Conservation (phyloP, 2,113 vertebrate genomes). For the Heterotilapia buettikoferi region DNA sequence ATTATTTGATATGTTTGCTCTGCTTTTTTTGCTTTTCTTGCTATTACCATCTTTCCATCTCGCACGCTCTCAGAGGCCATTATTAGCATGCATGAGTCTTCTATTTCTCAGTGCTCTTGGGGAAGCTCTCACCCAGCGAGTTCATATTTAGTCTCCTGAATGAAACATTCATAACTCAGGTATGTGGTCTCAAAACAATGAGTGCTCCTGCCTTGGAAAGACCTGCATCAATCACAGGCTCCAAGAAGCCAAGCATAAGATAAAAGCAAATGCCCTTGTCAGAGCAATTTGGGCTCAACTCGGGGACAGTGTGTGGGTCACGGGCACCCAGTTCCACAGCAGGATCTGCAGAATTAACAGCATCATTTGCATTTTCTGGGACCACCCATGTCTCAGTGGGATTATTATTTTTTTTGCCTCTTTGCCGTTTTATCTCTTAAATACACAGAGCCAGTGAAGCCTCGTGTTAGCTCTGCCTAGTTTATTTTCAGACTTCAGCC, state of each 20-base stretch:
- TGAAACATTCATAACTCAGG: constrained; percentile 72
- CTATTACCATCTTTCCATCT: background rate
- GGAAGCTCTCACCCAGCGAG: constrained; percentile 28
- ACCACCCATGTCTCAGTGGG: constrained; percentile 5
- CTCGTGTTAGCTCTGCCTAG: constrained; percentile 10
- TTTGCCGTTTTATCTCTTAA: constrained; percentile 35
- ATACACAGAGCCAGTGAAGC: constrained; percentile 17
- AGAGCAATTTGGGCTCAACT: constrained; percentile 38
- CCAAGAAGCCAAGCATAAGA: constrained; percentile 44
- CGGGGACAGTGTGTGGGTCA: background rate
- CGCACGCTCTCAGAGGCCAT: background rate
- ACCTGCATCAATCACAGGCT: constrained; percentile 55
- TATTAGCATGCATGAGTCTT: constrained; percentile 46
- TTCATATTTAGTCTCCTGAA: constrained; percentile 58
- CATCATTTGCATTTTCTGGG: constrained; percentile 28
- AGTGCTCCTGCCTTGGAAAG: constrained; percentile 41
- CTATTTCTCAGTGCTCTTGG: constrained; percentile 13
- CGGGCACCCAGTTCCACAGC: background rate
- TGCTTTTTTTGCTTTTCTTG: background rate
- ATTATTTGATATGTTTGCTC: background rate
- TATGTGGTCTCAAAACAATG: constrained; percentile 67
- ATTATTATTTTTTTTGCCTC: constrained; percentile 28
- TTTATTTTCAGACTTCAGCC: constrained; percentile 53
- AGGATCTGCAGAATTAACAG: constrained; percentile 1
- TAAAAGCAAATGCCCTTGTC: constrained; percentile 44